Percentiles rank a stretch among this genome's conserved stretches.
phyloP scores from a whole-genome alignment of 2,113 vertebrate species.

The Pseudolaguvia tuberculata region DNA sequence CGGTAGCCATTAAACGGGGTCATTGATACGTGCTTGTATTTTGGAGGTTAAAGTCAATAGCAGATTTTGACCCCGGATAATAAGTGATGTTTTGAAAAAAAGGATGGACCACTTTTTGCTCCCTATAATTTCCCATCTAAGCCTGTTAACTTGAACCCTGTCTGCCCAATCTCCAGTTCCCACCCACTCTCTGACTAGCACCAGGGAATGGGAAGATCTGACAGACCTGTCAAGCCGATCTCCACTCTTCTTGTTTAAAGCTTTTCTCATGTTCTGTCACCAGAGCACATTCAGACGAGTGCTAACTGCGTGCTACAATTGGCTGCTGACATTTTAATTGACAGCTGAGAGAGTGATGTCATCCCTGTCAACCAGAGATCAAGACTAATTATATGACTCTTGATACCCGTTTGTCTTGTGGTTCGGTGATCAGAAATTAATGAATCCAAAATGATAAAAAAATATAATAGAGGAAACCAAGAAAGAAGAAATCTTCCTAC shows the following conservation, averaged over 20 bases:
- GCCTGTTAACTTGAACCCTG: background rate
- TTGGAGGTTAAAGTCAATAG: slow-evolving; percentile 40
- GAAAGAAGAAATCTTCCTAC: too few species aligned
- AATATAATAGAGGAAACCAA: background rate
- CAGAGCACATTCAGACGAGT: background rate
- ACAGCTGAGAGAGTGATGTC: background rate
- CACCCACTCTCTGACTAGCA: background rate
- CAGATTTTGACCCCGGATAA: slow-evolving; percentile 23
- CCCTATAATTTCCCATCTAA: background rate
- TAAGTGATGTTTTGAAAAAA: background rate
- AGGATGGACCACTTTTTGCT: background rate
- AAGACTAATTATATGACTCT: background rate
- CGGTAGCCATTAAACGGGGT: slow-evolving; percentile 4
- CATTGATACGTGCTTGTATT: slow-evolving; percentile 27
- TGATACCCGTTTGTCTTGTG: background rate
- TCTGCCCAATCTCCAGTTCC: too few species aligned
- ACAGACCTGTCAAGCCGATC: background rate
- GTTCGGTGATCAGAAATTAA: background rate
- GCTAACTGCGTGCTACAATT: background rate
- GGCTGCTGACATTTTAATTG: background rate
- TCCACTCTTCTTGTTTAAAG: background rate
- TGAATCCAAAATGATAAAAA: background rate
- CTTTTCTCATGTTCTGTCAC: background rate
- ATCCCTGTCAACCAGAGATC: background rate
- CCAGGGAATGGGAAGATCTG: background rate